These are phyloP conservation scores for Drosophila ambigua DNA, from an alignment of 1,140 invertebrate species.

Conservation along the genomic window DNA sequence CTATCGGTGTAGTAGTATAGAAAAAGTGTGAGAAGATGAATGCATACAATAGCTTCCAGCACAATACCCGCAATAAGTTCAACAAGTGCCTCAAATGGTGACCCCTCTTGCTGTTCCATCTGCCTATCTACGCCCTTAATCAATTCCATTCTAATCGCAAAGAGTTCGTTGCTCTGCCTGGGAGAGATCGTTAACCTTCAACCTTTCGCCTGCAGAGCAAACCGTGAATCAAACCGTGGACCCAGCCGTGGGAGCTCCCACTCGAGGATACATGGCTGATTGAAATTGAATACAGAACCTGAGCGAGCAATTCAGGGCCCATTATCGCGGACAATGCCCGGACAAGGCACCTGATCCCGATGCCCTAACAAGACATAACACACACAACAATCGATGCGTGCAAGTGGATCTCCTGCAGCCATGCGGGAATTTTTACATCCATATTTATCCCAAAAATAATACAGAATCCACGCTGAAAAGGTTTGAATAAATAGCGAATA, in stretches of 20 bases:
- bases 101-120: too few species aligned
- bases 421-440: constrained; percentile 62
- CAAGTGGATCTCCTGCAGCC: constrained; percentile 35
- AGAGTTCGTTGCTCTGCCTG: constrained; percentile 50
- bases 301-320: constrained; percentile 49
- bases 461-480: constrained; percentile 4
- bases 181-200: constrained; percentile 64
- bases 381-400: constrained; percentile 61
- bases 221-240: too few species aligned
- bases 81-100: too few species aligned
- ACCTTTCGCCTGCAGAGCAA: constrained; percentile 17
- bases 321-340: constrained; percentile 50
- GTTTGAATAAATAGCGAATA: constrained; percentile 67
- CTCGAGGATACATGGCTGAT: constrained; percentile 72
- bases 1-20: too few species aligned
- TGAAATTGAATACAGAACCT: constrained; percentile 63
- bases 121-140: not conserved
- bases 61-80: too few species aligned
- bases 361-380: constrained; percentile 62
- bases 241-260: constrained; percentile 61
- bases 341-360: constrained; percentile 62
- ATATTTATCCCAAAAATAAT: constrained; percentile 47
- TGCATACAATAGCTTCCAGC: too few species aligned
- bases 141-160: constrained; percentile 8
- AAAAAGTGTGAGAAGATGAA: too few species aligned